Percentiles rank a stretch among this genome's conserved stretches.
Conservation (phyloP, 2,797 vertebrate species). For the Rhodeus uyekii region DNA sequence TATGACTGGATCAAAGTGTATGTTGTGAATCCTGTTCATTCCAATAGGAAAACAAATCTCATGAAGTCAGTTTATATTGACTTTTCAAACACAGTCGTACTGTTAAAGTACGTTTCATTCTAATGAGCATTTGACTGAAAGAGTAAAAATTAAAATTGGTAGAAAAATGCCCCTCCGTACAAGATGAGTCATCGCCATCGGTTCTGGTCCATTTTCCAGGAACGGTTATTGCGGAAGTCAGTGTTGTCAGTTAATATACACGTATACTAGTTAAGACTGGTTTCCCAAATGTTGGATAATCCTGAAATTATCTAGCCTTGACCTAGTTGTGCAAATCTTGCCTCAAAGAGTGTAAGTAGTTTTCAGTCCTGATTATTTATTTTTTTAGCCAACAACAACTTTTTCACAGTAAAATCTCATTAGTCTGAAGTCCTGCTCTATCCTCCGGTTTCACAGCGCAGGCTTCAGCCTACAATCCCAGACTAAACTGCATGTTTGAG, state of each 20-base stretch:
- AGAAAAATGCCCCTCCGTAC: background rate
- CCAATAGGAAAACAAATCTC: background rate
- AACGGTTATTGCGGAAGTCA: background rate
- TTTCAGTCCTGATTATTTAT: background rate
- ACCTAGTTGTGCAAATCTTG: background rate
- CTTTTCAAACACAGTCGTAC: background rate
- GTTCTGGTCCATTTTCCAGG: background rate
- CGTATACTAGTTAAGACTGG: background rate
- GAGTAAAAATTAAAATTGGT: background rate
- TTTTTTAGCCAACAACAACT: background rate
- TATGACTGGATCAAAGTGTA: background rate
- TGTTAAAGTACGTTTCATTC: background rate
- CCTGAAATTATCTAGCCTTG: background rate
- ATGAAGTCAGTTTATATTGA: background rate
- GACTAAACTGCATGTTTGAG: too few species aligned
- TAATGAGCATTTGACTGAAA: background rate
- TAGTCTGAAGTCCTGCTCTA: background rate
- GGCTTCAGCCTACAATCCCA: too few species aligned
- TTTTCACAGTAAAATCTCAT: background rate
- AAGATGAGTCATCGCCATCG: background rate
- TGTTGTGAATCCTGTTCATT: background rate
- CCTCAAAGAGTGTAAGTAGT: background rate
- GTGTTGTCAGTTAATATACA: background rate
- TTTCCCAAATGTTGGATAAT: background rate
- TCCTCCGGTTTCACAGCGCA: too few species aligned